A percentile compares a stretch with the other conserved stretches of the same genome.
phyloP scores from a whole-genome alignment of 2,888 invertebrate genomes.

The Serripes groenlandicus region DNA sequence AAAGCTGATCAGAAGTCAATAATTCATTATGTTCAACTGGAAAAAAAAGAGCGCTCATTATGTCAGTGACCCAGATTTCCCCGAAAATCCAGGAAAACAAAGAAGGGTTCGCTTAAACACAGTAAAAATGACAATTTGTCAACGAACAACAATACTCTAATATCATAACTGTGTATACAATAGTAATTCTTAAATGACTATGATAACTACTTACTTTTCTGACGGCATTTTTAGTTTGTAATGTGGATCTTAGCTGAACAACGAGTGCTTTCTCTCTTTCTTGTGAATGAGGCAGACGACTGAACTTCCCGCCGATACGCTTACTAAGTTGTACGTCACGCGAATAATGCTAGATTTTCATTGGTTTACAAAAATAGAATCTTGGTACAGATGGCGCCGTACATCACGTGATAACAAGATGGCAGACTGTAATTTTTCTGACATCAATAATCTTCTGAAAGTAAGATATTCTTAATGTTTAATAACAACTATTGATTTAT shows the following conservation, averaged over 20 bases:
- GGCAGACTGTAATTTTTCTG: conserved; percentile 63
- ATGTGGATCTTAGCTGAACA: conserved; percentile 36
- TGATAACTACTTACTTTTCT: conserved; percentile 77
- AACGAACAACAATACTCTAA: conserved; percentile 9
- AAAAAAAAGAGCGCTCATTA: conserved; percentile 48
- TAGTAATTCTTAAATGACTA: conserved; percentile 8
- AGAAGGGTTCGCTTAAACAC: conserved; percentile 19
- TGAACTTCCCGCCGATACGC: conserved; percentile 80
- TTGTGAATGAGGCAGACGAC: conserved; percentile 71
- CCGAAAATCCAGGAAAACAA: conserved; percentile 57
- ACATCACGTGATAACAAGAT: conserved; percentile 70
- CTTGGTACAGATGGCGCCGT: conserved; percentile 45
- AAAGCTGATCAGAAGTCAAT: background rate
- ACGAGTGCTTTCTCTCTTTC: conserved; percentile 42
- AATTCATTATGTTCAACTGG: background rate
- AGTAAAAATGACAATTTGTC: background rate
- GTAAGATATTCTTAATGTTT: conserved; percentile 32
- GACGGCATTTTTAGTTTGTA: conserved; percentile 76
- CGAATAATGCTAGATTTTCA: conserved; percentile 21
- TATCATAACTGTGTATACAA: background rate
- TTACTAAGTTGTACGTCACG: conserved; percentile 55
- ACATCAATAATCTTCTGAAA: conserved; percentile 51
- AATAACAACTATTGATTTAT: background rate
- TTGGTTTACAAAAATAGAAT: conserved; percentile 48
- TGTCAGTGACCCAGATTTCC: conserved; percentile 62